Percentiles rank a stretch among this genome's conserved stretches.
These are phyloP conservation scores for Petrolisthes manimaculis DNA, from an alignment of 2,888 invertebrate species.

Conservation along the genomic window DNA sequence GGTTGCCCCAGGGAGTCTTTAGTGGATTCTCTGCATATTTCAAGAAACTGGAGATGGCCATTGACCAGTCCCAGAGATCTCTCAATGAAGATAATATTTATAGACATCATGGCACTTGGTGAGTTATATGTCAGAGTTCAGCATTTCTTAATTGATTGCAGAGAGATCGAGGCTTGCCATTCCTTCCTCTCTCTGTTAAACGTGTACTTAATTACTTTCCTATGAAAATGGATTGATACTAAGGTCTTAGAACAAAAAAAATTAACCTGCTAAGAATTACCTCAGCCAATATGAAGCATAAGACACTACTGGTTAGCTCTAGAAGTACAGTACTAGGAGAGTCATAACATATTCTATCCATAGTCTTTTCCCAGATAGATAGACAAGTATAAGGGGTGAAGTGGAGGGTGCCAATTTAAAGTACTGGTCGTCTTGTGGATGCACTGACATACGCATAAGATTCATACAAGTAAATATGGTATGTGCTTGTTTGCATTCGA, in stretches of 20 bases:
- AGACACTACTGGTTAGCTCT: constrained; percentile 58
- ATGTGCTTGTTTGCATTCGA: too few relatives aligned
- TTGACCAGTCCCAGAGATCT: too few relatives aligned
- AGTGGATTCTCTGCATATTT: too few relatives aligned
- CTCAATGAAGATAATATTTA: too few relatives aligned
- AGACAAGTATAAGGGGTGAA: constrained; percentile 32
- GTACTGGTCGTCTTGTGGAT: too few relatives aligned
- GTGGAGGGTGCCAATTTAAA: neutral
- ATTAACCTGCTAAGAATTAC: constrained; percentile 53
- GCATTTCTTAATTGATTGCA: too few relatives aligned
- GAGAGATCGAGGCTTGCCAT: constrained; percentile 20
- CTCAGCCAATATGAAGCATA: constrained; percentile 53
- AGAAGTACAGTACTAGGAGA: constrained; percentile 51
- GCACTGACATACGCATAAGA: too few relatives aligned
- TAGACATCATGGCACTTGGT: too few relatives aligned
- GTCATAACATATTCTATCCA: constrained; percentile 45
- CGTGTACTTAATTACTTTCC: constrained; percentile 47
- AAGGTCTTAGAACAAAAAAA: constrained; percentile 31
- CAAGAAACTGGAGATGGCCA: too few relatives aligned
- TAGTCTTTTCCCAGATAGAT: constrained; percentile 45
- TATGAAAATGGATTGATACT: constrained; percentile 39
- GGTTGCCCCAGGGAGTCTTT: too few relatives aligned
- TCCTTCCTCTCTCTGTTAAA: constrained; percentile 45
- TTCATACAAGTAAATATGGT: too few relatives aligned
- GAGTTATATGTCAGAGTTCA: too few relatives aligned